Percentiles rank a stretch among this genome's conserved stretches.
These are phyloP conservation scores for Beaufortia kweichowensis DNA, from an alignment of 2,113 vertebrate genomes.

Conservation along the genomic window DNA sequence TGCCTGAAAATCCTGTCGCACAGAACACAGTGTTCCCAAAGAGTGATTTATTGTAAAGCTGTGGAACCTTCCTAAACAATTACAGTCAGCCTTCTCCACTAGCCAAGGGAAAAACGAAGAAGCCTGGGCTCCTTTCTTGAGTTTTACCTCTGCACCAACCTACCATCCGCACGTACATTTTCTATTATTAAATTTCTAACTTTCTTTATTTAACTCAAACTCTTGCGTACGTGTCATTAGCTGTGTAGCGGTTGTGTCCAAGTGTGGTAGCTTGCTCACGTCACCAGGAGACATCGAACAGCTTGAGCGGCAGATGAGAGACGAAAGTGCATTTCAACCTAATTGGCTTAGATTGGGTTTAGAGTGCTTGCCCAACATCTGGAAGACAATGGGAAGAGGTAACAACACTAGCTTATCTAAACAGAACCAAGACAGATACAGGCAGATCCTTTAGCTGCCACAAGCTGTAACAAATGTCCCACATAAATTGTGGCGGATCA, in stretches of 20 bases:
- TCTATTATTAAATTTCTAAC: too few species aligned
- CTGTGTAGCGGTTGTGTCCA: neutral
- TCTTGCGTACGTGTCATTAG: neutral
- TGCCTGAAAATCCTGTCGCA: conserved; percentile 56
- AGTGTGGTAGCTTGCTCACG: neutral
- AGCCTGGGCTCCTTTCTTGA: conserved; percentile 31
- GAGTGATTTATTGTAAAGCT: conserved; percentile 71
- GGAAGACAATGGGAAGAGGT: conserved; percentile 16
- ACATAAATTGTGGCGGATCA: conserved; percentile 61
- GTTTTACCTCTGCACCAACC: neutral
- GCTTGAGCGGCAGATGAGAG: neutral
- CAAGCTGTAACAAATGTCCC: conserved; percentile 5
- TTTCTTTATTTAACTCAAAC: neutral
- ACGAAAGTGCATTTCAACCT: conserved; percentile 7
- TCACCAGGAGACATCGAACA: neutral
- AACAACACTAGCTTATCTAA: too few species aligned
- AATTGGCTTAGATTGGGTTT: neutral
- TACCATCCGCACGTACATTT: neutral
- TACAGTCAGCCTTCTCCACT: conserved; percentile 61
- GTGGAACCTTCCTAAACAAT: conserved; percentile 73
- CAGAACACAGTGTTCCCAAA: conserved; percentile 70
- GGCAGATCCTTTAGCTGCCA: conserved; percentile 30
- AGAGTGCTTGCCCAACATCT: conserved; percentile 14
- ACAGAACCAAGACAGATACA: neutral
- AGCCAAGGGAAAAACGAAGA: conserved; percentile 63